phyloP scores from a whole-genome alignment of 2,888 invertebrate genomes.

The Dryomyza anilis region DNA sequence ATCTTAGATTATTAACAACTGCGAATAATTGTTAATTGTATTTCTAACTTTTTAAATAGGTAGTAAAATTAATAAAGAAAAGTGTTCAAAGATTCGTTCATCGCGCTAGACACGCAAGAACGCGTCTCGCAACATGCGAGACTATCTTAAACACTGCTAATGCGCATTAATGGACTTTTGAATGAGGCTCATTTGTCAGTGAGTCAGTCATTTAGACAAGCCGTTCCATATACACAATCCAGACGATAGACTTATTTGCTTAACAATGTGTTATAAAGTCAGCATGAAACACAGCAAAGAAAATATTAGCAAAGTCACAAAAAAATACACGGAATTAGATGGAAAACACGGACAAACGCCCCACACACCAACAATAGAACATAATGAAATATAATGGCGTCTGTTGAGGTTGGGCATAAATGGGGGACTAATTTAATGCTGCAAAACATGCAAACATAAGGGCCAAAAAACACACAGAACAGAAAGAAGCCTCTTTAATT shows the following conservation, averaged over 20 bases:
- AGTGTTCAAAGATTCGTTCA: too few species aligned
- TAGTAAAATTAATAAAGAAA: too few species aligned
- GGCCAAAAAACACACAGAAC: too few species aligned
- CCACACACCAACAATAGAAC: too few species aligned
- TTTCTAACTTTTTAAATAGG: too few species aligned
- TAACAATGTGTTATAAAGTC: conserved; percentile 17
- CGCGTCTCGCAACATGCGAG: too few species aligned
- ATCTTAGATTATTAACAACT: too few species aligned
- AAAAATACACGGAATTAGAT: not conserved
- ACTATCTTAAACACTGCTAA: conserved; percentile 11
- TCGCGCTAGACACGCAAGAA: not conserved
- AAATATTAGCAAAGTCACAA: not conserved
- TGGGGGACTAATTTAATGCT: conserved; percentile 11
- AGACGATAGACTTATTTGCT: not conserved
- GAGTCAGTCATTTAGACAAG: not conserved
- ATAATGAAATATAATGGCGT: not conserved
- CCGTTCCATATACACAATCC: conserved; percentile 1
- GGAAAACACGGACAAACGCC: not conserved
- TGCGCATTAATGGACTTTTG: conserved; percentile 16
- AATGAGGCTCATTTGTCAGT: conserved; percentile 11
- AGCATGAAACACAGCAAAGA: not conserved
- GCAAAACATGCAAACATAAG: conserved; percentile 16
- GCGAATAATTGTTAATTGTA: too few species aligned
- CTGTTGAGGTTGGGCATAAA: not conserved
- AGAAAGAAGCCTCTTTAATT: too few species aligned